Base-by-base conservation (phyloP, 2,113 vertebrate species). In the Macaca nemestrina region DNA sequence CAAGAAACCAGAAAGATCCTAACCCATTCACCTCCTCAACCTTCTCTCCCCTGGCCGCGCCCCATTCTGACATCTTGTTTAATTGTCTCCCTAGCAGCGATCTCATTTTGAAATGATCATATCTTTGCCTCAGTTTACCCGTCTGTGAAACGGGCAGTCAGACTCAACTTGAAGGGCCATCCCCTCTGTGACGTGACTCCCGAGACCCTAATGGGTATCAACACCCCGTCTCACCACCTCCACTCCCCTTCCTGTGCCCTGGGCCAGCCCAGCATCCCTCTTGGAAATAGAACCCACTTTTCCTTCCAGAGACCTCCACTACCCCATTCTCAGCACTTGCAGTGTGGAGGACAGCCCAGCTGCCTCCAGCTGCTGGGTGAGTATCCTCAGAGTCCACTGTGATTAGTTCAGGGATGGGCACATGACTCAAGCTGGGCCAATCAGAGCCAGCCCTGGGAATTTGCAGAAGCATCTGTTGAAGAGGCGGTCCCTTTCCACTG, bases 401-500 rank as follows among this genome's bases (percentile, higher is more conserved):
- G 78, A 90, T 40, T 90, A 79, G 86, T 12, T 93, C 38, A 59
- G 27, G 76, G 13, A 6, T 43, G 40, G 32, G 23, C 64, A 76
- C 0, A 1, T 90, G 86, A 50, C 32, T 83, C n/a, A 9, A 50
- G 25, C 91, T 59, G 22, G 32, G 17, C 81, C 93, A 73, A 61
- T 82, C 72, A 73, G 88, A 90, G 48, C 32, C 73, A 7, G 79
- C 6, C 10, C 50, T 78, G n/a, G 70, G 48, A 17, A 52, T 61
- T 45, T 1, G 16, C 0, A 1, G 35, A 6, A 45, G 3, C 68
- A 25, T 23, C 40, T 43, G 90, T 20, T 23, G 32, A 50, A 5
- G 32, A 43, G 13, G 8, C 2, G 2, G 3, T 20, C 52, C 52
- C 16, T 80, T 55, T 32, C 3, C 22, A 0, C 0, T 4, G 17